A percentile compares a stretch with the other conserved stretches of the same genome.
These are phyloP conservation scores for Akabosia matsudoensis DNA, from an alignment of 1,140 invertebrate genomes.

Conservation along the genomic window DNA sequence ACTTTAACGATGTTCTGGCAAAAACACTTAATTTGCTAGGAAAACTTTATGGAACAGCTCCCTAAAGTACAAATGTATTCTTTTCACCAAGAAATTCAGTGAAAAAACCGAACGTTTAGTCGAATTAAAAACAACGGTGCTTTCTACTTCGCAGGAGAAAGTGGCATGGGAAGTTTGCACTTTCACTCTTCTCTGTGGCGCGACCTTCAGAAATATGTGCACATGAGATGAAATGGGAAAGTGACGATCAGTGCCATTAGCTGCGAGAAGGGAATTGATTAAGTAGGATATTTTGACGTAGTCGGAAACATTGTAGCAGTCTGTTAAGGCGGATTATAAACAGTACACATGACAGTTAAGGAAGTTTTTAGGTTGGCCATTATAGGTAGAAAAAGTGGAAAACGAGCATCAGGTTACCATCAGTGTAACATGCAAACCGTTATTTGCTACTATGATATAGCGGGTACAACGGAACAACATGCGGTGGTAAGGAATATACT, in stretches of 20 bases:
- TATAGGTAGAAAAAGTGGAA: neutral
- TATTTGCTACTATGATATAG: no score
- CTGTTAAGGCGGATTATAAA: neutral
- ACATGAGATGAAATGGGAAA: neutral
- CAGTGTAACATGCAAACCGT: neutral
- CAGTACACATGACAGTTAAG: neutral
- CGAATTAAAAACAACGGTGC: no score
- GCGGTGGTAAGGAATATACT: no score
- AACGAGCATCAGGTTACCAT: conserved; percentile 4
- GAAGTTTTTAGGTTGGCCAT: neutral
- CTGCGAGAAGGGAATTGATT: neutral
- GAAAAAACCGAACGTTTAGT: no score
- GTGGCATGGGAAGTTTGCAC: neutral
- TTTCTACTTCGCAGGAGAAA: conserved; percentile 1
- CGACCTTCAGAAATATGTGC: neutral
- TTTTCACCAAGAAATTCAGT: no score
- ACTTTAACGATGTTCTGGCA: no score
- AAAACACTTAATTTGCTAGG: no score
- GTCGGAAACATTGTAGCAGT: neutral
- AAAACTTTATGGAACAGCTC: no score
- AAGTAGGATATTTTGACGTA: neutral
- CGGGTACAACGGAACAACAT: no score
- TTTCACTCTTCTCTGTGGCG: neutral
- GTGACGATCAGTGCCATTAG: neutral
- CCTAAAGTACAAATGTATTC: no score